Conservation (phyloP, 2,797 vertebrate species). For the Chelon labrosus region DNA sequence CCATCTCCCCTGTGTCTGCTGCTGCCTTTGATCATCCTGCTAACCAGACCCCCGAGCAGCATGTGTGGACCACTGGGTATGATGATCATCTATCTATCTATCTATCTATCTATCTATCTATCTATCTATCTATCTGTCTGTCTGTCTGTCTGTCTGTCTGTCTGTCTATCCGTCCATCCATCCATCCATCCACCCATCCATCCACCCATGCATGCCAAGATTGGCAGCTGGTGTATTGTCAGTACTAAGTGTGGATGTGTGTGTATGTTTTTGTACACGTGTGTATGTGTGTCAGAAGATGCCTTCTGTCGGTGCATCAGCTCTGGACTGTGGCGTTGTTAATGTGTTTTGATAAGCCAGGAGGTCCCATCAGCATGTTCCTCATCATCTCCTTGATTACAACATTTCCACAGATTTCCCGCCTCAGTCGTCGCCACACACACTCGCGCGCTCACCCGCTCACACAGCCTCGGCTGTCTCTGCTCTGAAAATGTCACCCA, state of each 20-base stretch:
- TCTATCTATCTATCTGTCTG: slow-evolving; percentile 4
- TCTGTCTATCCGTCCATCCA: neutral
- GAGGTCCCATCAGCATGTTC: slow-evolving; percentile 75
- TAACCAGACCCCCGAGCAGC: slow-evolving; percentile 69
- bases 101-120: slow-evolving; percentile 7
- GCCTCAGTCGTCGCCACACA: slow-evolving; percentile 51
- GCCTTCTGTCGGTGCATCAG: slow-evolving; percentile 32
- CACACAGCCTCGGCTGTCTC: slow-evolving; percentile 45
- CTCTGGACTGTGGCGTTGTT: slow-evolving; percentile 58
- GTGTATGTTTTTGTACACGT: neutral
- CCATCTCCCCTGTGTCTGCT: slow-evolving; percentile 62
- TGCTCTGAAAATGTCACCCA: slow-evolving; percentile 41
- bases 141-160: neutral
- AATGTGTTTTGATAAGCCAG: slow-evolving; percentile 74
- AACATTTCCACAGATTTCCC: slow-evolving; percentile 71
- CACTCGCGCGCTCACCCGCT: slow-evolving; percentile 12
- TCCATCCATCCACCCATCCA: neutral
- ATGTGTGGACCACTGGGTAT: slow-evolving; percentile 79
- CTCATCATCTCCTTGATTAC: slow-evolving; percentile 77
- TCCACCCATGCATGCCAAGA: neutral
- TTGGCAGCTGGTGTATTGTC: slow-evolving; percentile 27
- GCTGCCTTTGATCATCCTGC: slow-evolving; percentile 70
- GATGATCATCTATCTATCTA: slow-evolving; percentile 2
- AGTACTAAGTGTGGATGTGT: slow-evolving; percentile 13
- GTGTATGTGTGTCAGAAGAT: neutral